Conservation (phyloP, 2,888 invertebrate species). For the Dasysyrphus tricinctus region DNA sequence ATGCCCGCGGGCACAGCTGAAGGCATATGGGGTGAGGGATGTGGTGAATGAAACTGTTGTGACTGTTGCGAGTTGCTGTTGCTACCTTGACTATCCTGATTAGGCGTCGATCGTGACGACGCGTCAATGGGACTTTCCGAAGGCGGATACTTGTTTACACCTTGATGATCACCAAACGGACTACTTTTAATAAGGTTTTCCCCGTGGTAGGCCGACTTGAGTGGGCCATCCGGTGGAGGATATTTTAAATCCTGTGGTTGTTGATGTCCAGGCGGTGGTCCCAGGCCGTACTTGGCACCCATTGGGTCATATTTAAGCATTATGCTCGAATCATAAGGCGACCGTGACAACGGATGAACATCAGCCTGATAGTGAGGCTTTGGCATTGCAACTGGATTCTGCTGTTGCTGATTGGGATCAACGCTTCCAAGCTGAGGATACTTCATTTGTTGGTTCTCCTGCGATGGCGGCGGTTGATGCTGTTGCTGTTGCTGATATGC, state of each 20-base stretch:
- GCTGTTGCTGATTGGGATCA: slow-evolving; percentile 60
- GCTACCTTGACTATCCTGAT: slow-evolving; percentile 83
- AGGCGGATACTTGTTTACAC: slow-evolving; percentile 79
- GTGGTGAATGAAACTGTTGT: slow-evolving; percentile 83
- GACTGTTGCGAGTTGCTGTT: slow-evolving; percentile 81
- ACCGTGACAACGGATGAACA: slow-evolving; percentile 81
- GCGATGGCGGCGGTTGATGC: slow-evolving; percentile 77
- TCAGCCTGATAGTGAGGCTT: slow-evolving; percentile 82
- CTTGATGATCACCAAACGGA: slow-evolving; percentile 79
- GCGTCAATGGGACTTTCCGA: slow-evolving; percentile 83
- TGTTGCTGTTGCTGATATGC: slow-evolving; percentile 71
- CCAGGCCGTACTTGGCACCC: slow-evolving; percentile 79
- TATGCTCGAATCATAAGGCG: slow-evolving; percentile 82
- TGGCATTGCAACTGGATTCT: slow-evolving; percentile 80
- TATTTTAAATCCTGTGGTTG: slow-evolving; percentile 83
- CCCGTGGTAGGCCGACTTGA: slow-evolving; percentile 80
- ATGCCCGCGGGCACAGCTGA: slow-evolving; percentile 82
- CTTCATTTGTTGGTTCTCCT: slow-evolving; percentile 76
- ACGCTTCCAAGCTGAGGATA: slow-evolving; percentile 57
- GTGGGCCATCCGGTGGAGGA: slow-evolving; percentile 79
- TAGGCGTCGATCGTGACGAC: slow-evolving; percentile 82
- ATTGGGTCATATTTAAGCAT: slow-evolving; percentile 83
- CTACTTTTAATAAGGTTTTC: slow-evolving; percentile 83
- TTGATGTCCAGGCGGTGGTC: slow-evolving; percentile 78
- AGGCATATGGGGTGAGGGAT: slow-evolving; percentile 82